phyloP scores from a whole-genome alignment of 2,797 vertebrate genomes.

The Coracias cyanogaster region DNA sequence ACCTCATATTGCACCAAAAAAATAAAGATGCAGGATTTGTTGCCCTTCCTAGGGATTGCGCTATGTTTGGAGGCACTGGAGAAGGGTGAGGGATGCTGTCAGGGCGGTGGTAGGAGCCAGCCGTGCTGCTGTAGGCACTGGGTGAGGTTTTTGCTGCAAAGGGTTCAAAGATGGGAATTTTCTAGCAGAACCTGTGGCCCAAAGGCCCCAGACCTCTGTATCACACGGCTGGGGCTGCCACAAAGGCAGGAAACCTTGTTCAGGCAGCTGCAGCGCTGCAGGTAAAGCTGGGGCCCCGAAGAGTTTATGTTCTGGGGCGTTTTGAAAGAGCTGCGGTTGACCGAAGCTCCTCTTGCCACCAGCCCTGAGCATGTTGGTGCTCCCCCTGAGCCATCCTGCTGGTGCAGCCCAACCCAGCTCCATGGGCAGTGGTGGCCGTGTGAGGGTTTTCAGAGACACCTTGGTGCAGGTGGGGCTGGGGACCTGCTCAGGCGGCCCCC shows the following conservation, averaged over 20 bases:
- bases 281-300: background rate
- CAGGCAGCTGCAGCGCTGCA: background rate
- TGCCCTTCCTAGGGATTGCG: background rate
- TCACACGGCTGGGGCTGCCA: fast-evolving
- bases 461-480: fast-evolving
- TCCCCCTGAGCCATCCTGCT: background rate
- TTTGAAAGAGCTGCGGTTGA: background rate
- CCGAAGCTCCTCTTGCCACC: background rate
- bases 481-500: background rate
- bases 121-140: background rate
- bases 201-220: fast-evolving
- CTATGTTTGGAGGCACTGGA: background rate
- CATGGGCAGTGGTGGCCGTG: fast-evolving
- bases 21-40: background rate
- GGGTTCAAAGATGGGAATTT: too few relatives aligned
- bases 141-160: background rate
- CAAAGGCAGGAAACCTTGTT: fast-evolving
- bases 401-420: fast-evolving
- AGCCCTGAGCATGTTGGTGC: fast-evolving
- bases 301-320: fast-evolving
- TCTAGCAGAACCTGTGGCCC: background rate
- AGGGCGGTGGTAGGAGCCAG: background rate
- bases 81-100: background rate
- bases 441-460: fast-evolving
- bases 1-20: background rate